Base-by-base conservation (phyloP, 1,140 invertebrate species). In the Choristoneura fumiferana region DNA sequence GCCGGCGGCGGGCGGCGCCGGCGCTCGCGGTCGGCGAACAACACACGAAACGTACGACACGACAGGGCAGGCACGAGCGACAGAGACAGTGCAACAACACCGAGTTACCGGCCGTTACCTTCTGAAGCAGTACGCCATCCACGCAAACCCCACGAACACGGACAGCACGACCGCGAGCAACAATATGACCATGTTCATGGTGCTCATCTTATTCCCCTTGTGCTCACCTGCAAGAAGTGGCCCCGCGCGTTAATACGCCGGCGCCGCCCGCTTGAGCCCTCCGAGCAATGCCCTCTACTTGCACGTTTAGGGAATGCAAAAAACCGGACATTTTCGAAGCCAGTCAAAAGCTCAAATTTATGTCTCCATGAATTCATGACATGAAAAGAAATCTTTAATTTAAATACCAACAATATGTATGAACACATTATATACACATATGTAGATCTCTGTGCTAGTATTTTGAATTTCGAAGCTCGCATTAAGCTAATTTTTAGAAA, bases 141-240 rank as follows among this genome's bases (percentile, higher is more conserved):
- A 92, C 87, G 96, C 95, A 94, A 98, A 97, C 92, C 94, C 95
- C 92, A 97, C 94, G 94, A 98, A 97, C 92, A 98, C 95, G 84
- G 93, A 93, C 82, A 95, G 97, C 84, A 97, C 95, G 85, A 97
- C 96, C 84, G 94, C 93, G 80, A 96, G 95, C 92, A 98, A 93
- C 90, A 97, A 95, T 91, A 97, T 92, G 87, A 98, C 96, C 94
- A 98, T 94, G 84, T 92, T 92, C 88, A 95, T 93, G 74, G 96
- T 96, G 92, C 95, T 96, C 90, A 97, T 92, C 90, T 95, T 95
- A 91, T 93, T 92, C 80, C 92, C 91, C 85, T 92, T 91, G 80
- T 92, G 91, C 82, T 91, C 87, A 86, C 91, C 94, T 95, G 94
- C 71, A 93, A 92, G 85, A 89, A 81, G 73, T 78, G 80, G 79